These are phyloP conservation scores for Merluccius polli DNA, from an alignment of 2,797 vertebrate genomes.

Conservation along the genomic window DNA sequence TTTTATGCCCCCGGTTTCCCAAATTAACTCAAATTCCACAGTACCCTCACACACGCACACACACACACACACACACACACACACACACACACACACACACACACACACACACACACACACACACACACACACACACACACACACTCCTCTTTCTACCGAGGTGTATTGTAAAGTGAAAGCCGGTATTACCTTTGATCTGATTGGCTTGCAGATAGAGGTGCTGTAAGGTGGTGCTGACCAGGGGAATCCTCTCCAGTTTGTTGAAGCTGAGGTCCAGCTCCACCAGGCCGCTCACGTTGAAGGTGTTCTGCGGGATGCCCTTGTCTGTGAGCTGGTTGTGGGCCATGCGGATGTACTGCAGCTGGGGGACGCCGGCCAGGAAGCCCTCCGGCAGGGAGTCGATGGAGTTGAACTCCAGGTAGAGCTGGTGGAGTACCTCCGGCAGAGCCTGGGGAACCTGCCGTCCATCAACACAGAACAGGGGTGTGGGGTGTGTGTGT, in stretches of 20 bases:
- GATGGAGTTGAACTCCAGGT: constrained; percentile 89
- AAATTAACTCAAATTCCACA: neutral
- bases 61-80: no score
- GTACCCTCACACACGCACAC: no score
- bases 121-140: constrained; percentile 2
- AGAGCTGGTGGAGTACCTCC: constrained; percentile 85
- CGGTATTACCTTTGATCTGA: constrained; percentile 82
- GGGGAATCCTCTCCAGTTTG: constrained; percentile 90
- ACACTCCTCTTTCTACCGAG: neutral
- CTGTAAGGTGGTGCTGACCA: constrained; percentile 84
- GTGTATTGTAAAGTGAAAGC: neutral
- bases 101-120: neutral
- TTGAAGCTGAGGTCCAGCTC: constrained; percentile 96
- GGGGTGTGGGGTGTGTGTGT: no score
- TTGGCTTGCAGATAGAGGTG: constrained; percentile 97
- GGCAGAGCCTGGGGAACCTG: constrained; percentile 85
- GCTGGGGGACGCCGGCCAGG: constrained; percentile 76
- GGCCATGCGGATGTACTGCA: constrained; percentile 86
- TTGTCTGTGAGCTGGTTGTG: constrained; percentile 90
- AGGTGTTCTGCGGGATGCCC: constrained; percentile 84
- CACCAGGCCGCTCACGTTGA: constrained; percentile 89
- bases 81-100: no score
- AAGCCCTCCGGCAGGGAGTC: constrained; percentile 81
- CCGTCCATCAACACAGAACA: neutral
- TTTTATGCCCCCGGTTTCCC: neutral